These are phyloP conservation scores for Heteromormyrus szaboi DNA, from an alignment of 2,797 vertebrate genomes.

Conservation along the genomic window DNA sequence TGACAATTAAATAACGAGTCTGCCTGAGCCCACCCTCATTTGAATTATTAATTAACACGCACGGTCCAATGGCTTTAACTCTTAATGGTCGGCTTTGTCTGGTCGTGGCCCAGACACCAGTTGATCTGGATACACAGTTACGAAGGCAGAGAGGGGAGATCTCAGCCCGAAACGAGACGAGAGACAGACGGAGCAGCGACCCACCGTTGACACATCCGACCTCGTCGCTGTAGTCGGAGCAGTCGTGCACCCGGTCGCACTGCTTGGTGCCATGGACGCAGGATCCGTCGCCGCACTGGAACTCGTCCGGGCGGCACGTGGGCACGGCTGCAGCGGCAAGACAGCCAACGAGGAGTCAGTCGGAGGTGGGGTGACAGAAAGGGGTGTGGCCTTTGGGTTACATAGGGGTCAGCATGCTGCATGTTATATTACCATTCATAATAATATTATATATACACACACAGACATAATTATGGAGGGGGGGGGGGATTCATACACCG, in stretches of 20 bases:
- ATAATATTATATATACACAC: background rate
- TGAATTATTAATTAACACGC: background rate
- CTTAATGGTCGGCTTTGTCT: background rate
- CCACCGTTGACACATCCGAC: constrained; percentile 81
- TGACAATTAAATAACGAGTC: background rate
- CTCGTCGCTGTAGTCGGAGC: constrained; percentile 86
- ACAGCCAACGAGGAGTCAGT: background rate
- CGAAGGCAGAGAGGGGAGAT: background rate
- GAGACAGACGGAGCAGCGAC: constrained; percentile 28
- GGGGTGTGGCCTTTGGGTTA: background rate
- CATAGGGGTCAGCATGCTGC: background rate
- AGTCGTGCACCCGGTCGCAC: constrained; percentile 84
- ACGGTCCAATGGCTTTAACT: background rate
- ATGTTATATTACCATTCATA: background rate
- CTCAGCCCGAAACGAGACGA: background rate
- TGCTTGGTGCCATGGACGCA: constrained; percentile 86
- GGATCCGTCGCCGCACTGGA: constrained; percentile 87
- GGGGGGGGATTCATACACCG: background rate
- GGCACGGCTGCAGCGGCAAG: constrained; percentile 61
- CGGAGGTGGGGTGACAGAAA: background rate
- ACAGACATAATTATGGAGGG: background rate
- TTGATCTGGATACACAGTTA: background rate
- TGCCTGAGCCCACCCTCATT: background rate
- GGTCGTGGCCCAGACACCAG: background rate
- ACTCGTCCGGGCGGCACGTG: constrained; percentile 85